Conservation (phyloP, 2,113 vertebrate species). For the Rhinichthys klamathensis region DNA sequence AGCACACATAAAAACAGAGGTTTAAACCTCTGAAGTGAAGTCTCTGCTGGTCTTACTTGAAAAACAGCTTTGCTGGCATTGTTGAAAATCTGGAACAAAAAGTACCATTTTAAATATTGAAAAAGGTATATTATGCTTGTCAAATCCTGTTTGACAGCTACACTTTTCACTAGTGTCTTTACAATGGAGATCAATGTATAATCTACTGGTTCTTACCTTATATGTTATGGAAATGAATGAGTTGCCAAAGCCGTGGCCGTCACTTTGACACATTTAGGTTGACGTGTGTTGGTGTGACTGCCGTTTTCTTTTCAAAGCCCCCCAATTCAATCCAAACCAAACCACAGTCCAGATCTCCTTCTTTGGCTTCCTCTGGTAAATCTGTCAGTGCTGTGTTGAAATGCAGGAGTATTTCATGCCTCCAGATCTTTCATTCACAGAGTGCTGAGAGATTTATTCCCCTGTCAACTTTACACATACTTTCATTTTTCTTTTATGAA, state of each 20-base stretch:
- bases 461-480: conserved; percentile 32
- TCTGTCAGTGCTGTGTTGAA: conserved; percentile 65
- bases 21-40: conserved; percentile 21
- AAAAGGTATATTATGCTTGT: neutral
- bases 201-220: neutral
- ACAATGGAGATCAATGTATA: neutral
- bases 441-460: conserved; percentile 58
- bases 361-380: conserved; percentile 61
- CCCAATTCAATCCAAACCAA: conserved; percentile 59
- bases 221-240: neutral
- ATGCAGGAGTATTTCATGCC: conserved; percentile 47
- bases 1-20: neutral
- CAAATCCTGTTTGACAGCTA: neutral
- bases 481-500: conserved; percentile 21
- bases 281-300: conserved; percentile 32
- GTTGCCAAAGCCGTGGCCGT: neutral
- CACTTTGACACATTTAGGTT: conserved; percentile 9
- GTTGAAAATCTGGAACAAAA: conserved; percentile 17
- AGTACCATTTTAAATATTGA: neutral
- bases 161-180: neutral
- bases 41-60: conserved; percentile 33
- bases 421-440: conserved; percentile 48
- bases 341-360: conserved; percentile 52
- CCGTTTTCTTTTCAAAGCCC: conserved; percentile 26
- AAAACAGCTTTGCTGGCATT: conserved; percentile 32